A percentile compares a stretch with the other conserved stretches of the same genome.
Evolutionary conservation across 2,888 invertebrate genomes (phyloP).

Genomic region (Drosophila prolongata): DNA sequence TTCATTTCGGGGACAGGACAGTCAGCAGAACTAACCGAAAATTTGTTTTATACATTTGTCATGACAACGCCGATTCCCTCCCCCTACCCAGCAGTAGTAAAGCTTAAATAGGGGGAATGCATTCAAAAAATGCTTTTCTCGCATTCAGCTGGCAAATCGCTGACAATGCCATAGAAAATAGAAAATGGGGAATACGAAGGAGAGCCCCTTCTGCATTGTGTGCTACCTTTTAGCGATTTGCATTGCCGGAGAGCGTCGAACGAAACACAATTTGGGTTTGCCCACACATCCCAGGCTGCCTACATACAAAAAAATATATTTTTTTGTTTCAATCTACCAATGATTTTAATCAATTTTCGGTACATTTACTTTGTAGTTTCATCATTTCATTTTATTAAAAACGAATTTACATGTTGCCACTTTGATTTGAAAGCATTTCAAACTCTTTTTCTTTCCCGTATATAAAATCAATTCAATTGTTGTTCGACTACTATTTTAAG

Average conservation of each 20-base stretch:
- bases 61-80: conserved; percentile 64
- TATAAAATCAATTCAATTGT: no score
- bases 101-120: conserved; percentile 40
- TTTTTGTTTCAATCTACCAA: neutral
- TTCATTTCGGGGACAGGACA: conserved; percentile 57
- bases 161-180: conserved; percentile 74
- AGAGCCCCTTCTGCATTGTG: conserved; percentile 51
- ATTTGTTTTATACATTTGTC: conserved; percentile 81
- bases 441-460: no score
- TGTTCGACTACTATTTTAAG: no score
- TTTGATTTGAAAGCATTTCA: no score
- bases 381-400: neutral
- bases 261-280: conserved; percentile 76
- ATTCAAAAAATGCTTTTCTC: conserved; percentile 70
- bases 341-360: neutral
- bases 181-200: conserved; percentile 30
- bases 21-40: conserved; percentile 65
- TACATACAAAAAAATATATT: conserved; percentile 51
- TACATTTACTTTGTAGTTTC: neutral
- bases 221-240: conserved; percentile 79
- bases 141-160: conserved; percentile 77
- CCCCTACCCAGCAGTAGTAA: conserved; percentile 10
- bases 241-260: conserved; percentile 73
- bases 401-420: neutral
- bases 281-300: conserved; percentile 44